phyloP scores from a whole-genome alignment of 2,888 invertebrate species.

The Andrena dorsata region DNA sequence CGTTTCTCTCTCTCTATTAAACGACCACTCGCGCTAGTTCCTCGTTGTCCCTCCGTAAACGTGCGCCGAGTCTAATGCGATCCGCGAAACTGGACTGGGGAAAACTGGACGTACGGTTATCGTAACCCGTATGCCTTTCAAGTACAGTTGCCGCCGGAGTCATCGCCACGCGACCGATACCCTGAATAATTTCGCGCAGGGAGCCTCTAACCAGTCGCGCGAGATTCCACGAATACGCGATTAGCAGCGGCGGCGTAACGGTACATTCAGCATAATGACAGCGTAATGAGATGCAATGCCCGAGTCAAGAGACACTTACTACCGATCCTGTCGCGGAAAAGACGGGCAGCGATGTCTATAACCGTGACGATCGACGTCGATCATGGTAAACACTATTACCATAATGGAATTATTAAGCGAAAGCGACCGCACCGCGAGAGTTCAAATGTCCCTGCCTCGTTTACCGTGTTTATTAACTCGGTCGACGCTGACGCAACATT shows the following conservation, averaged over 20 bases:
- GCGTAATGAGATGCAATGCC: slow-evolving; percentile 45
- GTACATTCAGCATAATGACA: slow-evolving; percentile 54
- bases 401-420: slow-evolving; percentile 46
- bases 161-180: background rate
- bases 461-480: slow-evolving; percentile 22
- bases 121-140: background rate
- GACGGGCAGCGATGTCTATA: slow-evolving; percentile 18
- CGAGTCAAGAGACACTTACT: background rate
- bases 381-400: slow-evolving; percentile 47
- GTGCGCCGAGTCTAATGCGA: background rate
- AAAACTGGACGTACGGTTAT: background rate
- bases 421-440: background rate
- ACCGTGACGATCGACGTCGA: slow-evolving; percentile 18
- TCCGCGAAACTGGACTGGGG: background rate
- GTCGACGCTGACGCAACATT: background rate
- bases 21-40: background rate
- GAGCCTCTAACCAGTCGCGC: slow-evolving; percentile 6
- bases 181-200: slow-evolving; percentile 19
- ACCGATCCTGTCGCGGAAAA: slow-evolving; percentile 25
- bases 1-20: background rate
- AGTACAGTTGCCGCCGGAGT: background rate
- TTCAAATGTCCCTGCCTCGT: background rate
- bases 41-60: background rate
- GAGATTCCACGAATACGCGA: slow-evolving; percentile 29
- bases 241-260: slow-evolving; percentile 33